These are phyloP conservation scores for Eublepharis macularius DNA, from an alignment of 2,113 vertebrate species.

Conservation along the genomic window DNA sequence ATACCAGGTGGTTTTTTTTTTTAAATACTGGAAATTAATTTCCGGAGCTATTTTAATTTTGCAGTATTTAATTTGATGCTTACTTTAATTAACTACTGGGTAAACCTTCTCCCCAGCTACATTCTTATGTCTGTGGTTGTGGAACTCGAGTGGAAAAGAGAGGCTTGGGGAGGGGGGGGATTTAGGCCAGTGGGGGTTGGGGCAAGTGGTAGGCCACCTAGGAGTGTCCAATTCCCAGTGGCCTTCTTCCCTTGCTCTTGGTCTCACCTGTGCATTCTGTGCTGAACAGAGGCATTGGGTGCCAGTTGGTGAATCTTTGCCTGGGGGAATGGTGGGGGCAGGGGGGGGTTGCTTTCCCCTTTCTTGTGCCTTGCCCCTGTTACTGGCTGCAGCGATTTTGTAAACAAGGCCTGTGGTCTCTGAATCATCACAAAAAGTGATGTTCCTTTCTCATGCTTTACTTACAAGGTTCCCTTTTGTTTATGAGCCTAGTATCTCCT, in stretches of 20 bases:
- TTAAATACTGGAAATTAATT: constrained; percentile 77
- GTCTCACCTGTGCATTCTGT: not conserved
- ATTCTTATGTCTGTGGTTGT: constrained; percentile 63
- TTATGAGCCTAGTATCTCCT: not conserved
- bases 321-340: no score
- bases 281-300: no score
- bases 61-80: constrained; percentile 85
- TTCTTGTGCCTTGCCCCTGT: no score
- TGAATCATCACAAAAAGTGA: not conserved
- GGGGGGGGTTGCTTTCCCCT: no score
- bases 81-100: constrained; percentile 83
- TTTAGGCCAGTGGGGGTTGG: not conserved
- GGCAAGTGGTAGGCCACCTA: not conserved
- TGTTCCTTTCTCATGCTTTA: not conserved
- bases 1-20: constrained; percentile 70
- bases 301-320: not conserved
- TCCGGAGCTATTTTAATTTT: constrained; percentile 85
- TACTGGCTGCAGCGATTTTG: not conserved
- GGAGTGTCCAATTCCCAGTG: not conserved
- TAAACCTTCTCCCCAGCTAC: constrained; percentile 74
- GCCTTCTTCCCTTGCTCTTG: not conserved
- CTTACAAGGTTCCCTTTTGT: not conserved
- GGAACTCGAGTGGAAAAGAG: constrained; percentile 46
- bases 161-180: not conserved
- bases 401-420: not conserved